Conservation (phyloP, 1,140 invertebrate species). For the Gryllus bimaculatus region DNA sequence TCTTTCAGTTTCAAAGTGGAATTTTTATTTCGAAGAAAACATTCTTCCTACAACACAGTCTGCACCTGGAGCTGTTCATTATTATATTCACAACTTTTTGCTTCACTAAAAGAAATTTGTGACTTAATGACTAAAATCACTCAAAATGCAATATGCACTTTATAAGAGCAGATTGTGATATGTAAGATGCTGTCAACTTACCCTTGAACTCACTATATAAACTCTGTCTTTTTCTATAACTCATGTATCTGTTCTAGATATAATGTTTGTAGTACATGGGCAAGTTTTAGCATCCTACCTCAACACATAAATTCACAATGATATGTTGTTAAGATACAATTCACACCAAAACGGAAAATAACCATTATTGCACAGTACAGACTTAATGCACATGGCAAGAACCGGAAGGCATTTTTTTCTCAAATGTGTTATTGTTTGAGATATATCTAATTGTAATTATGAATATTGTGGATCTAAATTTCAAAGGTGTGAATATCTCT, state of each 20-base stretch:
- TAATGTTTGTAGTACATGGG: slow-evolving; percentile 7
- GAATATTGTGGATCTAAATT: slow-evolving; percentile 9
- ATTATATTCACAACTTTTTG: neutral
- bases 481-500: neutral
- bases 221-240: slow-evolving; percentile 7
- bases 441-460: neutral
- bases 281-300: slow-evolving; percentile 21
- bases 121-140: slow-evolving; percentile 21
- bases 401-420: slow-evolving; percentile 16
- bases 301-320: slow-evolving; percentile 24
- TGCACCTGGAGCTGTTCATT: slow-evolving; percentile 18
- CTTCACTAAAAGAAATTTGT: slow-evolving; percentile 19
- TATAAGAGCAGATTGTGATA: slow-evolving; percentile 18
- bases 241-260: slow-evolving; percentile 5
- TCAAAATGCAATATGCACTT: slow-evolving; percentile 24
- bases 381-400: slow-evolving; percentile 23
- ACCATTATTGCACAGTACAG: slow-evolving; percentile 24
- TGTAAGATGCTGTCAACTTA: slow-evolving; percentile 22
- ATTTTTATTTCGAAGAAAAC: slow-evolving; percentile 14
- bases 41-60: slow-evolving; percentile 20
- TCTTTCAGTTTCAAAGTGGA: slow-evolving; percentile 16
- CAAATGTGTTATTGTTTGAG: no score
- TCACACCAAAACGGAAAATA: slow-evolving; percentile 24
- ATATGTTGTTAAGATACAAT: slow-evolving; percentile 25
- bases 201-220: slow-evolving; percentile 11